Percentiles rank a stretch among this genome's conserved stretches.
Evolutionary conservation across 2,113 vertebrate genomes (phyloP).

Genomic region (Pionites leucogaster): DNA sequence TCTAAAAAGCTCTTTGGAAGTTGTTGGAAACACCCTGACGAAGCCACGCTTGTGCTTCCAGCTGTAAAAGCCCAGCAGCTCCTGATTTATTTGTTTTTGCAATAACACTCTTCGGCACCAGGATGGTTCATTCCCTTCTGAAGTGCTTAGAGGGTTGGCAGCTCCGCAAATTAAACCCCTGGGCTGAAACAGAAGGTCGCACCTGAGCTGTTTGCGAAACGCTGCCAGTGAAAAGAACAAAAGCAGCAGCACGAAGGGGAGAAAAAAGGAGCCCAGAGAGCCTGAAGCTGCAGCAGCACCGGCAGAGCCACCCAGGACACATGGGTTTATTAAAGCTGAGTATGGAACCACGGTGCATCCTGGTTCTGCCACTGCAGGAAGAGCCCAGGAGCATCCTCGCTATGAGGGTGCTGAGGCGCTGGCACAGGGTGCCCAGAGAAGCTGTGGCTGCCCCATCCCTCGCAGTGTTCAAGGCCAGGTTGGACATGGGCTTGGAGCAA

Average conservation of each 20-base stretch:
- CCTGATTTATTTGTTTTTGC: background rate
- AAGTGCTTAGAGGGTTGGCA: background rate
- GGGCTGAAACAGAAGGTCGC: constrained; percentile 23
- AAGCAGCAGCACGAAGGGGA: background rate
- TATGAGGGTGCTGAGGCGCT: background rate
- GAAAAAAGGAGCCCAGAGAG: rapidly evolving
- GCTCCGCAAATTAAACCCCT: background rate
- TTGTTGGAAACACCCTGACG: background rate
- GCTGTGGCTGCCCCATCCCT: too few species aligned
- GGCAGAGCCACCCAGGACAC: background rate
- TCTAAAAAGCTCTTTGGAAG: background rate
- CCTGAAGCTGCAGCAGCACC: background rate
- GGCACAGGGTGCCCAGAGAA: too few species aligned
- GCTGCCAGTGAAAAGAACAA: background rate
- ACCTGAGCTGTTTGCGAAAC: background rate
- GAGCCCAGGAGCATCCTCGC: rapidly evolving
- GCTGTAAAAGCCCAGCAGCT: background rate
- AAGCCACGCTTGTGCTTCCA: background rate
- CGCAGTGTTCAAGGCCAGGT: too few species aligned
- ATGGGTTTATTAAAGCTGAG: rapidly evolving
- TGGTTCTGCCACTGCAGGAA: background rate
- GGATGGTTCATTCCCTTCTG: background rate
- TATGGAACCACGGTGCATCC: background rate
- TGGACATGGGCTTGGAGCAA: too few species aligned
- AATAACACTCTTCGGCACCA: too few species aligned